These are phyloP conservation scores for Gandaritis pyraliata DNA, from an alignment of 2,888 invertebrate genomes.

Conservation along the genomic window DNA sequence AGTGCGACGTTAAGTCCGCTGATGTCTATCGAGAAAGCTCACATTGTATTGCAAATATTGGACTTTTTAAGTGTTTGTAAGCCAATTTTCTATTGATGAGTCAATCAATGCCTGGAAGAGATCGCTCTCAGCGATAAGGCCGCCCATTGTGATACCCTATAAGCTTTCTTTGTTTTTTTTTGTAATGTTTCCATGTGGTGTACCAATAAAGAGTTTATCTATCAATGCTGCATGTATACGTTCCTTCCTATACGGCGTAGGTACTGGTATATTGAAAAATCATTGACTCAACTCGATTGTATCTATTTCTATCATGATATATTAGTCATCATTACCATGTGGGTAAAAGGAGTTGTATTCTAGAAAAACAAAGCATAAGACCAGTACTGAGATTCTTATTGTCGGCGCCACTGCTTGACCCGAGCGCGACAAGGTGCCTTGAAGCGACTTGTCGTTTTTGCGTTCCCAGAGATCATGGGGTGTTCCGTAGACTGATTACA, in stretches of 20 bases:
- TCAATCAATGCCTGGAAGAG: too few species aligned
- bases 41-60: slow-evolving; percentile 20
- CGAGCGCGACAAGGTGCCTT: slow-evolving; percentile 36
- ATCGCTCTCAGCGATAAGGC: too few species aligned
- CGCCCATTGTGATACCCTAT: too few species aligned
- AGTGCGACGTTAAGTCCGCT: slow-evolving; percentile 9
- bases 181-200: too few species aligned
- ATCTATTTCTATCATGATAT: slow-evolving; percentile 41
- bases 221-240: too few species aligned
- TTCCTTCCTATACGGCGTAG: background rate
- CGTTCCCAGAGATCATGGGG: background rate
- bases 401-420: slow-evolving; percentile 64
- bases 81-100: slow-evolving; percentile 52
- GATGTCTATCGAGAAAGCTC: slow-evolving; percentile 5
- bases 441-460: slow-evolving; percentile 30
- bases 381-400: slow-evolving; percentile 23
- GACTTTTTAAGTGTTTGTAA: slow-evolving; percentile 20
- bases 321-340: slow-evolving; percentile 46
- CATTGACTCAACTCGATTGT: slow-evolving; percentile 29
- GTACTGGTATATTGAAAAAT: slow-evolving; percentile 6
- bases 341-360: slow-evolving; percentile 15
- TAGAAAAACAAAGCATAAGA: slow-evolving; percentile 17
- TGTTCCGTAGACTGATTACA: slow-evolving; percentile 29
- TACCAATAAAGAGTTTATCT: too few species aligned
- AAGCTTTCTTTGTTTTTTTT: too few species aligned